Evolutionary conservation across 2,888 invertebrate species (phyloP).

Genomic region (Bruchidius siliquastri): DNA sequence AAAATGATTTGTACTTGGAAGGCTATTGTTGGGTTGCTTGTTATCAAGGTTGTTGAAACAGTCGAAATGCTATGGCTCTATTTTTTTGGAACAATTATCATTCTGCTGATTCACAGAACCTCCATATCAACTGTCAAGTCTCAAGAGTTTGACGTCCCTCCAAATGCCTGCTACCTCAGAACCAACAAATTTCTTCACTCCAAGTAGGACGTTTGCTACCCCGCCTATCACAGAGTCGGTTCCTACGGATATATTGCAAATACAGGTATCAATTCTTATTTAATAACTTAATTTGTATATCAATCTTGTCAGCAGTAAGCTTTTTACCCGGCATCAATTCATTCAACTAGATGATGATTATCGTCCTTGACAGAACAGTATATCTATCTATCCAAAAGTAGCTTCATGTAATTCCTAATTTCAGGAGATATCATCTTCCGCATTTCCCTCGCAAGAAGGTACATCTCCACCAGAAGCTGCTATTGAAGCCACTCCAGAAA

Average conservation of each 20-base stretch:
- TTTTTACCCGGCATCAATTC: no score
- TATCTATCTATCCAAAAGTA: no score
- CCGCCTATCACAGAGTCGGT: constrained; percentile 44
- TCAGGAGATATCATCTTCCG: constrained; percentile 17
- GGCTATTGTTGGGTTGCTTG: no score
- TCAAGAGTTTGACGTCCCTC: constrained; percentile 29
- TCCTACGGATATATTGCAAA: constrained; percentile 50
- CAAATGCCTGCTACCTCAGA: constrained; percentile 25
- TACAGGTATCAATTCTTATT: constrained; percentile 37
- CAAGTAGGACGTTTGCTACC: constrained; percentile 41
- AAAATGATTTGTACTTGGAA: no score
- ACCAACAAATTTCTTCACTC: constrained; percentile 37
- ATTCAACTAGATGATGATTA: no score
- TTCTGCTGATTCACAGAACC: constrained; percentile 26
- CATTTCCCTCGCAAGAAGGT: constrained; percentile 49
- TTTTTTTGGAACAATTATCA: no score
- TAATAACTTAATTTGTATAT: no score
- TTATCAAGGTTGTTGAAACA: no score
- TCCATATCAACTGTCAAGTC: constrained; percentile 32
- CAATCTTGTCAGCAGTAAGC: no score
- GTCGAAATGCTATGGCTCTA: no score
- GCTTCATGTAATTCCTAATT: neutral
- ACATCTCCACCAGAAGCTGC: constrained; percentile 81
- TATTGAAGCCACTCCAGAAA: constrained; percentile 85
- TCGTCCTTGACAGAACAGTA: no score